Evolutionary conservation across 1,140 invertebrate genomes (phyloP).

Genomic region (Diorhabda carinulata): DNA sequence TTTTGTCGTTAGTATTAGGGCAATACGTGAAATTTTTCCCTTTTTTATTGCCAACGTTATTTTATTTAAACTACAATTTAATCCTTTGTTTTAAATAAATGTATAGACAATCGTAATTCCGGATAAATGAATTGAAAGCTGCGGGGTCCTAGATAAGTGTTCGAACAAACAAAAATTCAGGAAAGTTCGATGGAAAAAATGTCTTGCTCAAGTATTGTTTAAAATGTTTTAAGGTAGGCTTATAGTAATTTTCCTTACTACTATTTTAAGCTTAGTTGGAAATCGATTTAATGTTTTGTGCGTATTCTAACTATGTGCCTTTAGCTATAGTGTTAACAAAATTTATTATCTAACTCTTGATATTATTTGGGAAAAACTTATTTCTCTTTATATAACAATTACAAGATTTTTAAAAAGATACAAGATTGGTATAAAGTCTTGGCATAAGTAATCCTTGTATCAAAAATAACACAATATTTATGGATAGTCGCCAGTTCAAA

Average conservation of each 20-base stretch:
- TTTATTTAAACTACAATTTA: neutral
- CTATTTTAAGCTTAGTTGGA: too few species aligned
- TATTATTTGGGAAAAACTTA: slow-evolving; percentile 8
- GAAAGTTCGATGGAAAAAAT: slow-evolving; percentile 9
- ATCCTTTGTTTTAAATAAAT: neutral
- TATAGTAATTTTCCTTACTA: too few species aligned
- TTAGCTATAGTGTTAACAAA: slow-evolving; percentile 4
- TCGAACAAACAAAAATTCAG: slow-evolving; percentile 5
- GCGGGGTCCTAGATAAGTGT: neutral
- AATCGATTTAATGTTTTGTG: too few species aligned
- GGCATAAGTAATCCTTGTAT: too few species aligned
- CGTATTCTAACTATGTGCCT: neutral
- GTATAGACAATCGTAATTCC: neutral
- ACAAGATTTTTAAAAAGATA: too few species aligned
- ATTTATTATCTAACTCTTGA: slow-evolving; percentile 9
- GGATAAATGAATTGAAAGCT: neutral
- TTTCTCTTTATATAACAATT: too few species aligned
- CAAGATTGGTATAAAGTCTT: too few species aligned
- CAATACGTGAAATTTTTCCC: neutral
- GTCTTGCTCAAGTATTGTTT: neutral
- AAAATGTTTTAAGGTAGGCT: slow-evolving; percentile 10
- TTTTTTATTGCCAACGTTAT: neutral
- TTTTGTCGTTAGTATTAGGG: slow-evolving; percentile 9
- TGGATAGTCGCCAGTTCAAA: too few species aligned
- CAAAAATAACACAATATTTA: too few species aligned